Evolutionary conservation across 1,140 invertebrate genomes (phyloP).

Genomic region (Ooceraea biroi): DNA sequence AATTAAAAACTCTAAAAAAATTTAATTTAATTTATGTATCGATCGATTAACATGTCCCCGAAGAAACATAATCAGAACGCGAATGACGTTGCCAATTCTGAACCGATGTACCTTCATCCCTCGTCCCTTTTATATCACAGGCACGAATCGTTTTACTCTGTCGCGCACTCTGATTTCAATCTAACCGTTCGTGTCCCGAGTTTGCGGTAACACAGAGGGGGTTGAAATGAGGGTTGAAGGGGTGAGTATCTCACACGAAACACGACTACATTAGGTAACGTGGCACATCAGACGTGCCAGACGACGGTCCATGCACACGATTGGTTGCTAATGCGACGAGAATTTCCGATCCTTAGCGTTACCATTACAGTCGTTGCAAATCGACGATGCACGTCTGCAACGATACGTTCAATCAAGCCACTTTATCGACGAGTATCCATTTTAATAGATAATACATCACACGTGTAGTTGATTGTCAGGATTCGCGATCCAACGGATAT

Average conservation of each 20-base stretch:
- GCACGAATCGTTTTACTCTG: constrained; percentile 41
- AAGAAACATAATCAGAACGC: constrained; percentile 23
- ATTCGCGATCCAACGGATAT: not conserved
- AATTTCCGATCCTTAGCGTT: constrained; percentile 74
- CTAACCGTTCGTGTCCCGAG: constrained; percentile 77
- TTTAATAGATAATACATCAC: not conserved
- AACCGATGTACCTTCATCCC: constrained; percentile 2
- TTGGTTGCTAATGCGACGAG: constrained; percentile 73
- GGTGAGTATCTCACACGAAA: constrained; percentile 69
- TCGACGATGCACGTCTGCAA: constrained; percentile 14
- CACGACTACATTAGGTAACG: constrained; percentile 71
- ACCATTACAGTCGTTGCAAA: constrained; percentile 69
- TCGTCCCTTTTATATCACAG: constrained; percentile 18
- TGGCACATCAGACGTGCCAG: constrained; percentile 71
- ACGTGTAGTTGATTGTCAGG: not conserved
- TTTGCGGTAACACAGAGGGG: constrained; percentile 69
- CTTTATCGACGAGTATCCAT: not conserved
- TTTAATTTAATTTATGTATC: not conserved
- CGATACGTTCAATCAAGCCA: too few species aligned
- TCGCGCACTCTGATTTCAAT: constrained; percentile 73
- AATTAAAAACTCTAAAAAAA: constrained; percentile 7
- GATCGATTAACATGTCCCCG: not conserved
- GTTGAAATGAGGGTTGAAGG: constrained; percentile 30
- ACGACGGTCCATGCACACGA: constrained; percentile 70
- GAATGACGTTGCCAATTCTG: constrained; percentile 33